These are phyloP conservation scores for Orchesellides sinensis DNA, from an alignment of 2,888 invertebrate genomes.

Conservation along the genomic window DNA sequence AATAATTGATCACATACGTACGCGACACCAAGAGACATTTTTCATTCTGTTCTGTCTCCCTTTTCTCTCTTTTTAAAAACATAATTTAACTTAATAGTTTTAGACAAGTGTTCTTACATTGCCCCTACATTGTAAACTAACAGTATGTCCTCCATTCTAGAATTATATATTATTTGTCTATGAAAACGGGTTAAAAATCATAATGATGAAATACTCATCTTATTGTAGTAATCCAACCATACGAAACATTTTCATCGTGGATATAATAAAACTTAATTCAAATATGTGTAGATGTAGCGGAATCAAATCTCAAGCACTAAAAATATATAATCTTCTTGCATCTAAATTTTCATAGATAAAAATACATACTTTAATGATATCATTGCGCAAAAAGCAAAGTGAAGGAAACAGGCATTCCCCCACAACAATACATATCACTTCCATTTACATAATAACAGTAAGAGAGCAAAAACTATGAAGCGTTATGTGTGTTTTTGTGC, in stretches of 20 bases:
- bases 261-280: neutral
- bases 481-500: neutral
- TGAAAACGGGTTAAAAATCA: constrained; percentile 12
- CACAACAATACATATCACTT: constrained; percentile 45
- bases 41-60: neutral
- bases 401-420: constrained; percentile 29
- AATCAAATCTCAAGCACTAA: neutral
- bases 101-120: neutral
- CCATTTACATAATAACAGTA: constrained; percentile 57
- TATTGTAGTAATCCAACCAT: constrained; percentile 44
- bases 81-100: neutral
- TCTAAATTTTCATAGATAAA: constrained; percentile 21
- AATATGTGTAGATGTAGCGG: neutral
- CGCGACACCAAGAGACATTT: neutral
- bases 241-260: neutral
- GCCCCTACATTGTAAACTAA: too few species aligned
- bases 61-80: neutral
- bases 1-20: neutral
- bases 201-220: constrained; percentile 43
- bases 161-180: too few species aligned
- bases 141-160: too few species aligned
- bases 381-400: constrained; percentile 39
- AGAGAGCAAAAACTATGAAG: constrained; percentile 28
- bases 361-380: constrained; percentile 33
- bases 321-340: constrained; percentile 10